phyloP scores from a whole-genome alignment of 2,888 invertebrate genomes.

The Latrodectus hesperus region DNA sequence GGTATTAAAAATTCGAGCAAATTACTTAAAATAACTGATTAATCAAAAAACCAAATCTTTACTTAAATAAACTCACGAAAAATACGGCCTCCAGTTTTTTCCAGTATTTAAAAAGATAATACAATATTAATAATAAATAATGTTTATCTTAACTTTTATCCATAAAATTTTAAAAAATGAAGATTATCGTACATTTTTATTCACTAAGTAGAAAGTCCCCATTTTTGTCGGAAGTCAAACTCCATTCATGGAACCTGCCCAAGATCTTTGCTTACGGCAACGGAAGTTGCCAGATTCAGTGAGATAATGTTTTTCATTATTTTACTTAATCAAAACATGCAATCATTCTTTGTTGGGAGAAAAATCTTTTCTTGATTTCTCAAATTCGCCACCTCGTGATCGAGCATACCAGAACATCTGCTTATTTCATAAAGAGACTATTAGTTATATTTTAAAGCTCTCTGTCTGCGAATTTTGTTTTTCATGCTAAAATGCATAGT shows the following conservation, averaged over 20 bases:
- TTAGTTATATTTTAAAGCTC: constrained; percentile 31
- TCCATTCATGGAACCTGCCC: constrained; percentile 30
- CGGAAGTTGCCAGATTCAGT: constrained; percentile 59
- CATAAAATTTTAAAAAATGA: no score
- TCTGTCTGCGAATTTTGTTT: constrained; percentile 22
- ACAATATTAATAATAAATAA: no score
- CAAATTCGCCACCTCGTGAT: constrained; percentile 7
- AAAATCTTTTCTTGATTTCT: constrained; percentile 25
- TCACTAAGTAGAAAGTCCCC: constrained; percentile 18
- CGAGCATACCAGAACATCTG: constrained; percentile 30
- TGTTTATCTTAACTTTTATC: no score
- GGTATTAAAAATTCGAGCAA: no score
- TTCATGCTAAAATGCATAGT: not conserved
- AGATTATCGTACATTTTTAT: not conserved
- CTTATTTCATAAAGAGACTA: constrained; percentile 30
- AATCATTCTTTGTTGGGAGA: constrained; percentile 25
- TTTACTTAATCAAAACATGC: constrained; percentile 46
- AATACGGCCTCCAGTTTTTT: no score
- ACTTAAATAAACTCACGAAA: no score
- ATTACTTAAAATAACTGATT: no score
- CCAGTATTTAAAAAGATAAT: no score
- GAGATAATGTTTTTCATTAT: constrained; percentile 16
- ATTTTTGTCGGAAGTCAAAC: not conserved
- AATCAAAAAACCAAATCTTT: no score
- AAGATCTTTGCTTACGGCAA: constrained; percentile 28